A percentile compares a stretch with the other conserved stretches of the same genome.
Conservation (phyloP, 2,113 vertebrate genomes). For the Mobula hypostoma region DNA sequence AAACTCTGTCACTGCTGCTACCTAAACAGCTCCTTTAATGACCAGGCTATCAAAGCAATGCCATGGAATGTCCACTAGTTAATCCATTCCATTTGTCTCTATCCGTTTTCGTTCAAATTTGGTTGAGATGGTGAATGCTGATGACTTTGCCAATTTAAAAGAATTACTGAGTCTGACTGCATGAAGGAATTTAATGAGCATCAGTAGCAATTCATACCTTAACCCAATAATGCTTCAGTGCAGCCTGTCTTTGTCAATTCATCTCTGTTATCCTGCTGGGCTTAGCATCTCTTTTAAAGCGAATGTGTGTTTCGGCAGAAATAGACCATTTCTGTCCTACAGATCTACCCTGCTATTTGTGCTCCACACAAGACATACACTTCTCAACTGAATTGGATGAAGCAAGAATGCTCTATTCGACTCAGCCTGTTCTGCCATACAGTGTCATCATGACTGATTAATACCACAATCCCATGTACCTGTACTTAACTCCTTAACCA, state of each 20-base stretch:
- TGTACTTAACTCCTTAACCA: not conserved
- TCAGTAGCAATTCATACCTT: not conserved
- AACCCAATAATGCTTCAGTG: not conserved
- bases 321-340: not conserved
- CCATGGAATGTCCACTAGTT: not conserved
- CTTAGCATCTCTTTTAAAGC: not conserved
- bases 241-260: not conserved
- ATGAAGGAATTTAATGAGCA: not conserved
- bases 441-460: not conserved
- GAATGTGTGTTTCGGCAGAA: not conserved
- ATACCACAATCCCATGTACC: not conserved
- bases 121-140: not conserved
- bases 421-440: not conserved
- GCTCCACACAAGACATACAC: not conserved
- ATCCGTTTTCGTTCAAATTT: slow-evolving; percentile 10
- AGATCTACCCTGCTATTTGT: not conserved
- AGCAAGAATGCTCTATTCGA: not conserved
- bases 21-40: not conserved
- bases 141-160: slow-evolving; percentile 20
- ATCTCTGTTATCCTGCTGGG: not conserved
- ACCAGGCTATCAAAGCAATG: not conserved
- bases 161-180: not conserved
- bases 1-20: not conserved
- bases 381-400: not conserved
- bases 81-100: not conserved